A percentile compares a stretch with the other conserved stretches of the same genome.
Conservation (phyloP, 35 echinoderm and acorn worm species). For the Apostichopus californicus region DNA sequence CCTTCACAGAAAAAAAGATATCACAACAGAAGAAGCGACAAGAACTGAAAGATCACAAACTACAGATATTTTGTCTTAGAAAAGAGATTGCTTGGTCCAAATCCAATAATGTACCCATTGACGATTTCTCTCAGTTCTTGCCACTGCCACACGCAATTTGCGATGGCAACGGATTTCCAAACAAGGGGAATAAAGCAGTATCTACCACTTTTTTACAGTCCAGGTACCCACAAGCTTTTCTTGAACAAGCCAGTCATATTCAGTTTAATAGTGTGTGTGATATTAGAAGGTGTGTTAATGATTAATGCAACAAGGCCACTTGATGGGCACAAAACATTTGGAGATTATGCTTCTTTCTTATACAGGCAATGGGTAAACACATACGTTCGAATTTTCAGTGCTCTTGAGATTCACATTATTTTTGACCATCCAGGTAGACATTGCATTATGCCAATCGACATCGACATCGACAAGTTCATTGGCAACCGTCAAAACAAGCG, state of each 20-base stretch:
- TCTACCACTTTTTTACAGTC: constrained; percentile 24
- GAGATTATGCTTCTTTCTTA: constrained; percentile 7
- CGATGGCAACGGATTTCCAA: constrained; percentile 36
- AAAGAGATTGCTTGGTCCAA: constrained; percentile 53
- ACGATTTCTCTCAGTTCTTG: constrained; percentile 48
- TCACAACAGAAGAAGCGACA: constrained; percentile 4
- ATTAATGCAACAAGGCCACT: constrained; percentile 20
- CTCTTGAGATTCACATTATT: constrained; percentile 44
- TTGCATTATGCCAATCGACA: constrained; percentile 31
- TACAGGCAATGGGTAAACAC: constrained; percentile 26
- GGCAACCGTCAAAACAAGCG: constrained; percentile 16
- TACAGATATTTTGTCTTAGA: constrained; percentile 54
- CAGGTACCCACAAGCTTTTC: background rate
- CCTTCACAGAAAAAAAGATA: background rate
- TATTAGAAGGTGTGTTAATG: constrained; percentile 40
- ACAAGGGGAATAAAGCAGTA: constrained; percentile 29
- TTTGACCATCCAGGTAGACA: constrained; percentile 58
- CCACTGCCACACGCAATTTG: constrained; percentile 50
- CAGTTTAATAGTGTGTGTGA: background rate
- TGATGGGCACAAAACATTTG: constrained; percentile 38
- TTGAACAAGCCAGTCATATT: background rate
- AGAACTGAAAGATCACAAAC: constrained; percentile 47
- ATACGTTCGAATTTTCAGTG: background rate
- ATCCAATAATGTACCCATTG: background rate
- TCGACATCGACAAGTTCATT: constrained; percentile 49